phyloP scores from a whole-genome alignment of 2,888 invertebrate genomes.

The Meloe dianella region DNA sequence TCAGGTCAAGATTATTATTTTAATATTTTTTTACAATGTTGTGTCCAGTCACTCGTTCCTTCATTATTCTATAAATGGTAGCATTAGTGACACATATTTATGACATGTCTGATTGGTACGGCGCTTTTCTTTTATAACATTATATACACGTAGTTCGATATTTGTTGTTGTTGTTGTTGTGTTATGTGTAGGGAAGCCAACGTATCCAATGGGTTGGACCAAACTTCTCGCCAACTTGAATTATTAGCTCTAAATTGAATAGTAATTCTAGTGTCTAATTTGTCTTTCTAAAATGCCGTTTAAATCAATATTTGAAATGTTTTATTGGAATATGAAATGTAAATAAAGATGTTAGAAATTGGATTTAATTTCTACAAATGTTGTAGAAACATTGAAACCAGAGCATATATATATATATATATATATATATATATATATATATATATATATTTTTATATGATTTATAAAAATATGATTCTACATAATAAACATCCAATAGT shows the following conservation, averaged over 20 bases:
- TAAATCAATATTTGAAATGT: conserved; percentile 29
- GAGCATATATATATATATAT: conserved; percentile 31
- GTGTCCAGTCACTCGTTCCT: conserved; percentile 30
- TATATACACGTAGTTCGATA: not conserved
- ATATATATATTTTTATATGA: conserved; percentile 29
- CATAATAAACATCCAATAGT: conserved; percentile 23
- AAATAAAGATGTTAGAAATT: conserved; percentile 22
- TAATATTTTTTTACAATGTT: conserved; percentile 33
- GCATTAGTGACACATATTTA: conserved; percentile 36
- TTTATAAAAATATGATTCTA: conserved; percentile 22
- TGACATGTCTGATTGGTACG: conserved; percentile 35
- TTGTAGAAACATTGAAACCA: conserved; percentile 34
- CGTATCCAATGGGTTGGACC: conserved; percentile 22
- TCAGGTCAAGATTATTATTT: conserved; percentile 46
- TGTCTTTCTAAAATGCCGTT: conserved; percentile 24
- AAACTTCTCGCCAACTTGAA: conserved; percentile 30
- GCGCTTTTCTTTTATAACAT: conserved; percentile 36
- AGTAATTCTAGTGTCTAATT: conserved; percentile 35
- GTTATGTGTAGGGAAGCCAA: not conserved
- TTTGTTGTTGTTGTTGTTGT: not conserved
- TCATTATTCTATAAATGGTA: conserved; percentile 41
- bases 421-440: conserved; percentile 31
- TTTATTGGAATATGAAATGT: conserved; percentile 26
- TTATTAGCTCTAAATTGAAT: conserved; percentile 42
- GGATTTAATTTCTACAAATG: conserved; percentile 37